Base-by-base conservation (phyloP, 2,888 invertebrate species). In the Pandemis heparana region DNA sequence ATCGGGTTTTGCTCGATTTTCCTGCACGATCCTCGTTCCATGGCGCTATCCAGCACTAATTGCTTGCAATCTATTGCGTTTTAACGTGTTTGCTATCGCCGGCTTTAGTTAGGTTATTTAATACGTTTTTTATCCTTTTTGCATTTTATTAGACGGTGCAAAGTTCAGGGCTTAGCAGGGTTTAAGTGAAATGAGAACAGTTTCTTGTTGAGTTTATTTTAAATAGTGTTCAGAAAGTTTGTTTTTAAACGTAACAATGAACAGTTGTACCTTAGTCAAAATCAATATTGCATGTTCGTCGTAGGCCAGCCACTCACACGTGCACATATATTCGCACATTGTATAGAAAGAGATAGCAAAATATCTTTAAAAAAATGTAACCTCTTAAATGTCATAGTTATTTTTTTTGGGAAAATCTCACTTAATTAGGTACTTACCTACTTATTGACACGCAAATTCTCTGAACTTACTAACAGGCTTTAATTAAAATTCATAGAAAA, bases 1-100 rank as follows among this genome's bases (percentile, higher is more conserved):
- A 75, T 69, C 67, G 71, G 18, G 76, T 79, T 79, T 80, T 80
- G 70, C 75, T 77, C 74, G 76, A 77, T 81, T 78, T 77, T 67
- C n/a, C 66, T n/a, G 64, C 65, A 38, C 65, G 69, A 23, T 56
- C 10, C 23, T 56, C 56, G 43, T 32, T 68, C 16, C n/a, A 32
- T 32, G 75, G 71, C 43, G 43, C 48, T 7, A 12, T 61, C 84
- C 81, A 72, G 78, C 85, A 83, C 86, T 91, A 90, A 91, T 91
- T 91, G 91, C 89, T 89, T 74, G 82, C 88, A 89, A 89, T 90
- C 89, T 89, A 90, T 89, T 85, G 88, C 88, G 85, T 86, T 90
- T 89, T 87, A 89, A 90, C 88, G 85, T 86, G 87, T 89, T 90
- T 88, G 85, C 83, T 79, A 82, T 82, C 82, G 79, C 77, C 78